Evolutionary conservation across 2,113 vertebrate species (phyloP).

Genomic region (Leucopsar rothschildi): DNA sequence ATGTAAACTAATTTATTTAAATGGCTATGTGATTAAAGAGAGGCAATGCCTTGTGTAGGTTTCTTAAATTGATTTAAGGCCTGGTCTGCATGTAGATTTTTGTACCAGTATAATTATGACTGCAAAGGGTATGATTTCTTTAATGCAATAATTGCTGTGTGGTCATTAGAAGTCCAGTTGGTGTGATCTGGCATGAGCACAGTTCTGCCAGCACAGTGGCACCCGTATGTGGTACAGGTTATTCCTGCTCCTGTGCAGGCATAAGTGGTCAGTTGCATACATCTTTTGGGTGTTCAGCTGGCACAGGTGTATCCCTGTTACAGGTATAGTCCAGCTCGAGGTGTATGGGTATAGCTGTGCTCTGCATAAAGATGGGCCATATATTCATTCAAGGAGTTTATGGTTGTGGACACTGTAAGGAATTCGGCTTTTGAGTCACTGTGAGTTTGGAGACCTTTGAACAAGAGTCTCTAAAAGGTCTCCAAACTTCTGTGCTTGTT

Average conservation of each 20-base stretch:
- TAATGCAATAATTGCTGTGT: neutral
- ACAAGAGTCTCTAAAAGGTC: neutral
- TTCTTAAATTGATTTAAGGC: neutral
- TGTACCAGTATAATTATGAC: neutral
- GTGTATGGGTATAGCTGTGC: neutral
- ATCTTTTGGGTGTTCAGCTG: neutral
- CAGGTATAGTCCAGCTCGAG: neutral
- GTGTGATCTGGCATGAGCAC: neutral
- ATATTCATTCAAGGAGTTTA: neutral
- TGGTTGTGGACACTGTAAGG: neutral
- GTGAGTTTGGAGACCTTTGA: neutral
- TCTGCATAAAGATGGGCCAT: neutral
- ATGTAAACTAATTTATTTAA: constrained; percentile 9
- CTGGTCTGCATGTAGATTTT: neutral
- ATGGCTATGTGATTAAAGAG: neutral
- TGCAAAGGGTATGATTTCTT: neutral
- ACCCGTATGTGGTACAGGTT: neutral
- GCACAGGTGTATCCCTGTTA: neutral
- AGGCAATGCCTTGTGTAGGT: neutral
- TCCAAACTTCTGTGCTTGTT: neutral
- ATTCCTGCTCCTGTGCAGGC: neutral
- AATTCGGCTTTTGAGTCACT: neutral
- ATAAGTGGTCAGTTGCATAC: rapidly evolving
- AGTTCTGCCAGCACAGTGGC: neutral
- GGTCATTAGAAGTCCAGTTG: neutral